These are phyloP conservation scores for Paradisaea rubra DNA, from an alignment of 2,113 vertebrate genomes.

Conservation along the genomic window DNA sequence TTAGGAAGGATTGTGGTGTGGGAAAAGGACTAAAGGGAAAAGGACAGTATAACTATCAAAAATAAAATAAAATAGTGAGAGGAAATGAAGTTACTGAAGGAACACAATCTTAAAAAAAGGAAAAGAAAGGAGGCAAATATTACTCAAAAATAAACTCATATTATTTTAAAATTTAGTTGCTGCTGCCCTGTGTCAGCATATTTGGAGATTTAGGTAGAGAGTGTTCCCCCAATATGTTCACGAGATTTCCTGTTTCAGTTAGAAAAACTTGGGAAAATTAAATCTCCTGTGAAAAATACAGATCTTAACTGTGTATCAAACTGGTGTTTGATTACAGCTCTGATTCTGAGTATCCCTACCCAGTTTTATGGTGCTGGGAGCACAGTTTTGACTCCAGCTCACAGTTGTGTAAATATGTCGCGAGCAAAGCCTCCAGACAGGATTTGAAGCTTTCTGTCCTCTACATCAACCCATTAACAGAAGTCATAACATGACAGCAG, in stretches of 20 bases:
- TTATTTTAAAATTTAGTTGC: not conserved
- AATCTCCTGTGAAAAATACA: not conserved
- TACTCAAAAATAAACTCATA: not conserved
- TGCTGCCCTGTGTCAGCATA: not conserved
- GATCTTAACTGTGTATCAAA: not conserved
- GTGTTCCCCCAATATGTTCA: not conserved
- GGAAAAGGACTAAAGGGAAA: not conserved
- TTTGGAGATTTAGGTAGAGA: not conserved
- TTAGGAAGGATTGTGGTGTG: not conserved
- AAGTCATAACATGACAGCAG: not conserved
- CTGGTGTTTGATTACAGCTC: not conserved
- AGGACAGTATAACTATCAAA: not conserved
- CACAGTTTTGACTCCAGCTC: not conserved
- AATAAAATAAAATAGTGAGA: not conserved
- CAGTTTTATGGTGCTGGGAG: not conserved
- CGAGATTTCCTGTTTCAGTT: not conserved
- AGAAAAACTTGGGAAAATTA: not conserved
- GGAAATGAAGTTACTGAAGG: not conserved
- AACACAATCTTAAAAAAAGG: not conserved
- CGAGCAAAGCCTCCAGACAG: not conserved
- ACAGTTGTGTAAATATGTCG: not conserved
- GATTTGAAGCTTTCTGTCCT: not conserved
- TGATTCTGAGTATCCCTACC: not conserved
- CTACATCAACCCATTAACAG: not conserved
- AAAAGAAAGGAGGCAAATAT: not conserved